Base-by-base conservation (phyloP, 2,888 invertebrate species). In the Parasteatoda lunata region DNA sequence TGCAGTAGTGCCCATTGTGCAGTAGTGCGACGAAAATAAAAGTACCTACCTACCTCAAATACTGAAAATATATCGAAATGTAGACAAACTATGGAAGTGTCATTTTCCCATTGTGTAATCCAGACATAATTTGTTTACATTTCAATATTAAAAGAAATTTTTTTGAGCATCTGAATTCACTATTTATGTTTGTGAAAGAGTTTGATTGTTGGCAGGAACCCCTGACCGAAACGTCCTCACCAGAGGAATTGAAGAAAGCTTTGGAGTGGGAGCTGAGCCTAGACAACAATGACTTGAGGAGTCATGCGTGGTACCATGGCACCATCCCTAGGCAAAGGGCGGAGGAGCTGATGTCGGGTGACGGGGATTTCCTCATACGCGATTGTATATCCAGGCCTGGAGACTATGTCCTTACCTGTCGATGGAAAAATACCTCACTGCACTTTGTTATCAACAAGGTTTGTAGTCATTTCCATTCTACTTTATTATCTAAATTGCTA, bases 251-350 rank as follows among this genome's bases (percentile, higher is more conserved):
- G 48, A 89, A 89, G 11, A 89, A 90, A 48, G 89, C 90, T 8
- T 93, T 97, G 84, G 97, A 97, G 92, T 96, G 97, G 95, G 97
- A 97, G 92, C 93, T 97, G 65, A 95, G 96, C 48, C 92, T 97
- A 90, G 96, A 96, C 90, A 94, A 95, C 11, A 94, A 96, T 70
- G 97, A 97, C 92, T 93, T 97, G 86, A 94, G 97, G 79, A 97
- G 97, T 0, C 97, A 97, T 91, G 97, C 96, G 6, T 97, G 97
- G 97, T 97, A 97, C 92, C 98, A 98, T 91, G 98, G 98, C 0
- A 95, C 95, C 49, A 95, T 98, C 77, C 95, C 96, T 3, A 93
- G 98, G 13, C 91, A 91, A 68, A 94, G 95, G 3, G 97, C 98
- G 7, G 98, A 98, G 91, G 94, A 94, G 89, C 94, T 97, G 89